phyloP scores from a whole-genome alignment of 2,888 invertebrate species.

The Papilio elwesi region DNA sequence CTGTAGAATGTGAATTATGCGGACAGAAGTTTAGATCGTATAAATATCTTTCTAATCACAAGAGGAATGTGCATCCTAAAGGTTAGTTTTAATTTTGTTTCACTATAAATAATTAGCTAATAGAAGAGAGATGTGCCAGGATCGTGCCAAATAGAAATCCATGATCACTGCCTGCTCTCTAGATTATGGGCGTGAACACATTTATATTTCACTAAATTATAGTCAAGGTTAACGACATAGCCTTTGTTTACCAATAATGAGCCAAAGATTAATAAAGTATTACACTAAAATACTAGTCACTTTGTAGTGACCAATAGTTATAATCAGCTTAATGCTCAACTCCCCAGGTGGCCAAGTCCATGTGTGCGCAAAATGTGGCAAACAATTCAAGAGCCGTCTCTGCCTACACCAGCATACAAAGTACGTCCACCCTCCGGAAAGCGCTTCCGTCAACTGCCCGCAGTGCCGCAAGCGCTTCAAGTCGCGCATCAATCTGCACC shows the following conservation, averaged over 20 bases:
- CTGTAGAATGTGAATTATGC: conserved; percentile 55
- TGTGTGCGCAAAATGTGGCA: conserved; percentile 52
- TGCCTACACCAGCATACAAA: conserved; percentile 58
- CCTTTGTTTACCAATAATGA: too few relatives aligned
- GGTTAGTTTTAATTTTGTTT: conserved; percentile 46
- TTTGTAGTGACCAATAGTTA: too few relatives aligned
- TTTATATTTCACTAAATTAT: too few relatives aligned
- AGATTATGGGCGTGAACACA: too few relatives aligned
- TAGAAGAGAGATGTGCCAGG: not conserved
- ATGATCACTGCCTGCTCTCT: too few relatives aligned
- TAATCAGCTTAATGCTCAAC: too few relatives aligned
- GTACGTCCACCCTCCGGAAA: conserved; percentile 56
- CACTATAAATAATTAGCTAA: too few relatives aligned
- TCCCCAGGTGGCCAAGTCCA: conserved; percentile 45
- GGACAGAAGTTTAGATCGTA: conserved; percentile 56
- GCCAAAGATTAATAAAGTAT: too few relatives aligned
- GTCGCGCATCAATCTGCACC: conserved; percentile 52
- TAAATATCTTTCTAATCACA: conserved; percentile 58
- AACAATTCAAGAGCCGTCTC: conserved; percentile 55
- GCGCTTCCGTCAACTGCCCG: conserved; percentile 53
- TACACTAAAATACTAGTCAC: too few relatives aligned
- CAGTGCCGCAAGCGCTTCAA: conserved; percentile 57
- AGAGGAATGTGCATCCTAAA: conserved; percentile 58
- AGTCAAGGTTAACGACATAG: too few relatives aligned
- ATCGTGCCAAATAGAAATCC: conserved; percentile 40